Evolutionary conservation across 2,113 vertebrate genomes (phyloP).

Genomic region (Ancistrus triradiatus): DNA sequence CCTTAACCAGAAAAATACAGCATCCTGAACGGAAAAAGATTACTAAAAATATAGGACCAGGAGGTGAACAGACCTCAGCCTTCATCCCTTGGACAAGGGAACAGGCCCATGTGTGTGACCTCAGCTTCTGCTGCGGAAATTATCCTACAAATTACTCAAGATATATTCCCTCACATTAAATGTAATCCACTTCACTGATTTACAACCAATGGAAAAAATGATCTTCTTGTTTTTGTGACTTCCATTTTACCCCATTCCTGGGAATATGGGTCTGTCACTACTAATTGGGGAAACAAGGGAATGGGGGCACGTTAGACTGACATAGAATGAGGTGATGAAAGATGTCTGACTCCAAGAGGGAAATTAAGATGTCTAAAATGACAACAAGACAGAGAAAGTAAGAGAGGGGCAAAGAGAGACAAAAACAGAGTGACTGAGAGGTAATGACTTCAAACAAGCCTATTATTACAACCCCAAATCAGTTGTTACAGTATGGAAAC

Average conservation of each 20-base stretch:
- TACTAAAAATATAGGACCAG: constrained; percentile 11
- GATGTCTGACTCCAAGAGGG: too few species aligned
- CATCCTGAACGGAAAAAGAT: constrained; percentile 22
- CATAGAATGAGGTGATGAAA: too few species aligned
- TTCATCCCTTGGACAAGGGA: constrained; percentile 35
- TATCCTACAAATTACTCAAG: constrained; percentile 61
- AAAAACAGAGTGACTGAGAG: not conserved
- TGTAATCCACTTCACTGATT: constrained; percentile 55
- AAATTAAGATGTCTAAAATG: too few species aligned
- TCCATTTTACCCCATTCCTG: constrained; percentile 55
- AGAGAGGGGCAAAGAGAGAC: not conserved
- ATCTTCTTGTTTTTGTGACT: constrained; percentile 64
- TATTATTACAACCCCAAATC: too few species aligned
- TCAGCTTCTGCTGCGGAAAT: constrained; percentile 63
- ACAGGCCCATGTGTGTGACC: constrained; percentile 60
- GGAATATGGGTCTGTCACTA: too few species aligned
- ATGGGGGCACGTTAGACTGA: not conserved
- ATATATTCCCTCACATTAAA: constrained; percentile 55
- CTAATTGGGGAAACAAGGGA: too few species aligned
- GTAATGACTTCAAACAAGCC: not conserved
- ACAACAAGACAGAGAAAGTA: too few species aligned
- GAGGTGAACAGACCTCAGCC: constrained; percentile 24
- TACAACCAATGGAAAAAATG: constrained; percentile 60
- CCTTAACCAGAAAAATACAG: constrained; percentile 9
- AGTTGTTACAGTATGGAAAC: too few species aligned